Base-by-base conservation (phyloP, 2,888 invertebrate species). In the Criorhina ranunculi region DNA sequence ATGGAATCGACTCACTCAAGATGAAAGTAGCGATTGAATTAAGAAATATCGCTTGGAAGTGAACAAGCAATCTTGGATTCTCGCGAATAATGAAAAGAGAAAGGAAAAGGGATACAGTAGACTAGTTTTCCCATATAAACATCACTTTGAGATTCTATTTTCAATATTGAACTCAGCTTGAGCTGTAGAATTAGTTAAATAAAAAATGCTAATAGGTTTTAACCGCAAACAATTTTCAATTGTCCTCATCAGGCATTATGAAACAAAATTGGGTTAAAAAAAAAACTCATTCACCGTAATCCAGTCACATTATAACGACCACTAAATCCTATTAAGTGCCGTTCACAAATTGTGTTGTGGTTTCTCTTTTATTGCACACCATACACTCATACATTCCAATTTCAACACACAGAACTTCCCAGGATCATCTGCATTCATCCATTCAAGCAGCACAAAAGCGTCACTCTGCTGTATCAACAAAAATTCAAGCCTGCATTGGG, bases 301-400 rank as follows among this genome's bases (percentile, higher is more conserved):
- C 37, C 62, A 59, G 67, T 57, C 62, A 19, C 31, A 44, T 44
- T 73, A 53, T 69, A 46, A 19, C 17, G 19, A 57, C 76, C 69
- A 62, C 60, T 62, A 49, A 62, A 76, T 69, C 46, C 80, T 49
- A 55, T 62, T 46, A 70, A 62, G 64, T 35, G 57, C 37, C 11
- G 37, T 24, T 33, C 40, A 33, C 76, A 76, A 75, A 49, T 76
- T 55, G 76, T 69, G 76, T 42, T 76, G 69, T 8, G 76, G 62
- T 62, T 66, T 59, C 24, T 35, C 64, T 46, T 73, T 67, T 67
- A 80, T 67, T 59, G 57, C 40, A 8, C 8, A 37, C 24, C 29
- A 33, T 17, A 33, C 8, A 40, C 29, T 7, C 46, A 11, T 12
- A 46, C 9, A 24, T 4, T 4, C 24, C 24, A 24, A 24, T 24